phyloP scores from a whole-genome alignment of 2,888 invertebrate genomes.

The Melanotus villosus region DNA sequence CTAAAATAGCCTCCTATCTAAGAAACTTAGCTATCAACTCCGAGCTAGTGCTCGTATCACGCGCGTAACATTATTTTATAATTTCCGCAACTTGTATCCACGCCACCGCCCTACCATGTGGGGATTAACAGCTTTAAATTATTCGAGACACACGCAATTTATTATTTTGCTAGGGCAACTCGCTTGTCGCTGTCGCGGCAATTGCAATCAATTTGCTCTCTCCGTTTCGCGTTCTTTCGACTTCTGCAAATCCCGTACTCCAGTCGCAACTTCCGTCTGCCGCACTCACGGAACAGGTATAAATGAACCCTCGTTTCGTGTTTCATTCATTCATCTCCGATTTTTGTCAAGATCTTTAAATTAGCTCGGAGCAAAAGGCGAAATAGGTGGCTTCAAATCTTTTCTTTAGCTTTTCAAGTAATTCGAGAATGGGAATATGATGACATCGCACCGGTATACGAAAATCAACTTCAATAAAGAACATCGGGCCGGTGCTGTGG shows the following conservation, averaged over 20 bases:
- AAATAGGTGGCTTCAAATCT: background rate
- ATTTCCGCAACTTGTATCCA: conserved; percentile 45
- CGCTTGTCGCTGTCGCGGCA: conserved; percentile 54
- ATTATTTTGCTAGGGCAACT: conserved; percentile 56
- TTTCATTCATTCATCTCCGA: conserved; percentile 15
- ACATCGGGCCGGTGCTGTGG: conserved; percentile 35
- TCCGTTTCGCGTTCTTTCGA: conserved; percentile 50
- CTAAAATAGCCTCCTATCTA: background rate
- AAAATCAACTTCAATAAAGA: conserved; percentile 46
- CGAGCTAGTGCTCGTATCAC: background rate
- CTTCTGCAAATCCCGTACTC: conserved; percentile 47
- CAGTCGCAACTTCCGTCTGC: conserved; percentile 39
- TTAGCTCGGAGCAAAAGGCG: background rate
- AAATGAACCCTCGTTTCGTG: conserved; percentile 35
- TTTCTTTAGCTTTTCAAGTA: background rate
- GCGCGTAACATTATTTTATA: conserved; percentile 39
- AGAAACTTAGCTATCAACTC: background rate
- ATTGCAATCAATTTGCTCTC: conserved; percentile 61
- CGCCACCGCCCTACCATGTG: conserved; percentile 30
- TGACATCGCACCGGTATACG: conserved; percentile 18
- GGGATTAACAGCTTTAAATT: conserved; percentile 57
- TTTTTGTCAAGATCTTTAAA: conserved; percentile 11
- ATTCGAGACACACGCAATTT: conserved; percentile 57
- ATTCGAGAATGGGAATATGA: conserved; percentile 33
- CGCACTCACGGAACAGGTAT: conserved; percentile 36